Evolutionary conservation across 2,888 invertebrate genomes (phyloP).

Genomic region (Scaptodrosophila latifasciaeformis): DNA sequence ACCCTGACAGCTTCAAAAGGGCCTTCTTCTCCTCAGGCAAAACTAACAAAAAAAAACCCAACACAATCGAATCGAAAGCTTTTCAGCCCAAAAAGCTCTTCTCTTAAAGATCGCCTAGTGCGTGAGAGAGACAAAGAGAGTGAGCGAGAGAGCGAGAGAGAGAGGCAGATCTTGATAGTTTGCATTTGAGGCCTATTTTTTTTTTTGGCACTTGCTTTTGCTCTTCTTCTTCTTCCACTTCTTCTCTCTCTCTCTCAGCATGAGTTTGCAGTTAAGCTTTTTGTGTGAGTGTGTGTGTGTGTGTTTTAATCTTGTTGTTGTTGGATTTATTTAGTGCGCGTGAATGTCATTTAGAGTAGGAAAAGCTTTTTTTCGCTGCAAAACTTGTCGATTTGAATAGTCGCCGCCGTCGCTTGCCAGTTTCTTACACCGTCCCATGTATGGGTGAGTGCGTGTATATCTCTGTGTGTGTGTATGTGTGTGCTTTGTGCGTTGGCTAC

Average conservation of each 20-base stretch:
- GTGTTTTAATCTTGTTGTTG: conserved; percentile 4
- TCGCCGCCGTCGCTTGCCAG: too few relatives aligned
- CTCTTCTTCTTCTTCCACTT: too few relatives aligned
- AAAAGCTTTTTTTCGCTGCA: conserved; percentile 58
- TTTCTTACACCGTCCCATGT: not conserved
- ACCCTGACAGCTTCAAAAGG: not conserved
- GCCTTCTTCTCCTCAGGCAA: too few relatives aligned
- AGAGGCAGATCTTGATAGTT: conserved; percentile 11
- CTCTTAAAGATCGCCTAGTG: conserved; percentile 20
- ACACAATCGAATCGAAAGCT: too few relatives aligned
- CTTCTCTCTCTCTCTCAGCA: conserved; percentile 6
- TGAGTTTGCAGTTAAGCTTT: conserved; percentile 57
- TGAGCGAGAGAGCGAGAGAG: not conserved
- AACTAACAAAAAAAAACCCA: too few relatives aligned
- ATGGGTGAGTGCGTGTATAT: conserved; percentile 8
- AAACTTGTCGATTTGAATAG: conserved; percentile 23
- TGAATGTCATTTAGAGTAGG: conserved; percentile 63
- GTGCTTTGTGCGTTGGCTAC: conserved; percentile 56
- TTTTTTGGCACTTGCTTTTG: conserved; percentile 18
- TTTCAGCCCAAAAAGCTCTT: conserved; percentile 36
- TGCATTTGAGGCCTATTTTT: conserved; percentile 22
- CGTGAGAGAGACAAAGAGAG: conserved; percentile 18
- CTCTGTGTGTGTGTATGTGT: conserved; percentile 22
- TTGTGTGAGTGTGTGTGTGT: conserved; percentile 11
- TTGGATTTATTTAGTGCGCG: conserved; percentile 52